phyloP scores from a whole-genome alignment of 2,113 vertebrate genomes.

The Montifringilla adamsi region DNA sequence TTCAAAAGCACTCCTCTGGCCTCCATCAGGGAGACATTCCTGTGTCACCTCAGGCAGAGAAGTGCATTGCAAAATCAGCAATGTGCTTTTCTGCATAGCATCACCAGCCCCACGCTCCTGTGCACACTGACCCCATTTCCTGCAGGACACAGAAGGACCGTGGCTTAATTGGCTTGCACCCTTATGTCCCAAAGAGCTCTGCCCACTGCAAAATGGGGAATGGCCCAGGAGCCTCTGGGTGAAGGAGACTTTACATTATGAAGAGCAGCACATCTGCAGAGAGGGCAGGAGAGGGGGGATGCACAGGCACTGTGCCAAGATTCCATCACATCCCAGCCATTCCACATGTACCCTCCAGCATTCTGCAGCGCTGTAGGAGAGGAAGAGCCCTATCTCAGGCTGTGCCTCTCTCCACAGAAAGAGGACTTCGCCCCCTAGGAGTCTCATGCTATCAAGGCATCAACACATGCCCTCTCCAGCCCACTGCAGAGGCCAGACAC shows the following conservation, averaged over 20 bases:
- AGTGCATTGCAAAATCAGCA: not conserved
- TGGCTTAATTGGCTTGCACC: not conserved
- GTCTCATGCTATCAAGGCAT: not conserved
- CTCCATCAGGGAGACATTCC: not conserved
- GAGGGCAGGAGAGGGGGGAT: not conserved
- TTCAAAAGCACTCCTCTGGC: not conserved
- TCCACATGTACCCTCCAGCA: not conserved
- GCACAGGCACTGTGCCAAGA: not conserved
- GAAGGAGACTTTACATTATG: not conserved
- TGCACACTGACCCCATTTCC: not conserved
- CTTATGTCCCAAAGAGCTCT: not conserved
- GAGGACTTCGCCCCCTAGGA: not conserved
- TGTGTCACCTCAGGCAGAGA: not conserved
- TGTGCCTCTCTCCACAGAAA: not conserved
- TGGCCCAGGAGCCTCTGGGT: not conserved
- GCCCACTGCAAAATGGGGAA: not conserved
- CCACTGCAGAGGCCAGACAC: fast-evolving
- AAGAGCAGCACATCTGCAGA: not conserved
- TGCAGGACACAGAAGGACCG: not conserved
- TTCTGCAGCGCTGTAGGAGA: not conserved
- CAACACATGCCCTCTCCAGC: not conserved
- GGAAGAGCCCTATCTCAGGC: not conserved
- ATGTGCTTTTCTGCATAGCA: not conserved
- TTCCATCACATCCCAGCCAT: fast-evolving
- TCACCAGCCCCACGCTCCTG: not conserved